Percentiles rank a stretch among this genome's conserved stretches.
These are phyloP conservation scores for Antidorcas marsupialis DNA, from an alignment of 2,113 vertebrate species.

Conservation along the genomic window DNA sequence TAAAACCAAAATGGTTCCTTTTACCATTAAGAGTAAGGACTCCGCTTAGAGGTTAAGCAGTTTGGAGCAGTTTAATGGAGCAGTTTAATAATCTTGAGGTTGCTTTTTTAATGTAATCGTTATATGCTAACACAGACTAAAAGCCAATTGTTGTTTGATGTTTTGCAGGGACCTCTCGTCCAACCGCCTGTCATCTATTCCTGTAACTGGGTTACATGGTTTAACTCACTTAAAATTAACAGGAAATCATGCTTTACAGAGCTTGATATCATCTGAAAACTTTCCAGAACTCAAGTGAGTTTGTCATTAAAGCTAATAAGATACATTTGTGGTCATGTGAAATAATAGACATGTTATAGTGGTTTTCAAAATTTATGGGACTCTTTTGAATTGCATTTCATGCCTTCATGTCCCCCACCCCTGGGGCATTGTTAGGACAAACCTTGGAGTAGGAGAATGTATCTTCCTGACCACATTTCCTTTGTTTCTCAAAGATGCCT, in stretches of 20 bases:
- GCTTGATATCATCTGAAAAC: constrained; percentile 88
- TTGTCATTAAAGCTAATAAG: constrained; percentile 82
- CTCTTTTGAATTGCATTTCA: constrained; percentile 59
- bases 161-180: constrained; percentile 91
- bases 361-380: constrained; percentile 59
- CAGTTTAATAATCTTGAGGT: constrained; percentile 40
- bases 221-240: constrained; percentile 95
- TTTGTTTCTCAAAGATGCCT: constrained; percentile 26
- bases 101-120: constrained; percentile 54
- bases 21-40: not conserved
- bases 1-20: constrained; percentile 25
- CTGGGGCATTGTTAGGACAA: not conserved
- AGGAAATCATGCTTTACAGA: constrained; percentile 90
- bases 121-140: constrained; percentile 64
- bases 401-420: constrained; percentile 26
- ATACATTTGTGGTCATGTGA: constrained; percentile 80
- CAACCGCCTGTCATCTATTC: constrained; percentile 92
- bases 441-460: not conserved
- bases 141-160: constrained; percentile 78
- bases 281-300: constrained; percentile 94
- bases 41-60: constrained; percentile 26
- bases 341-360: constrained; percentile 76
- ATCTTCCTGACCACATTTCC: constrained; percentile 43
- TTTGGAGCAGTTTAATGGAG: constrained; percentile 27
- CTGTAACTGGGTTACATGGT: constrained; percentile 89